A percentile compares a stretch with the other conserved stretches of the same genome.
These are phyloP conservation scores for Geodia barretti DNA, from an alignment of 37 sponge, comb jelly and placozoan species.

Conservation along the genomic window DNA sequence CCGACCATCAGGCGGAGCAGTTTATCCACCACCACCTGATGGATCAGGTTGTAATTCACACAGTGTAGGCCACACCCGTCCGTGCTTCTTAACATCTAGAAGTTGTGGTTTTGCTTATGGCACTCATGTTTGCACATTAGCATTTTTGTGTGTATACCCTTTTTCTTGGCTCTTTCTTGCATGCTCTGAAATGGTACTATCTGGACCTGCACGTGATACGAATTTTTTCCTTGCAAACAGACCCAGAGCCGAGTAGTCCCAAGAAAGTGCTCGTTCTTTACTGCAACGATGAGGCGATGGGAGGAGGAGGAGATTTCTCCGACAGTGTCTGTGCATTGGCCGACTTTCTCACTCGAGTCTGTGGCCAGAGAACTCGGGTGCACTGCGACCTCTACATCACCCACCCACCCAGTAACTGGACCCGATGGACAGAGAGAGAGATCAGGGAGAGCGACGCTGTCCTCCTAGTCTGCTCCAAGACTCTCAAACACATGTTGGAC, in stretches of 20 bases:
- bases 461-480: conserved; percentile 25
- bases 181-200: too few species aligned
- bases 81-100: too few species aligned
- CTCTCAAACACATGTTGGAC: background rate
- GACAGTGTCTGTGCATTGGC: conserved; percentile 17
- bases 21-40: too few species aligned
- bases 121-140: too few species aligned
- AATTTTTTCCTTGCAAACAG: too few species aligned
- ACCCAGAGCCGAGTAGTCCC: background rate
- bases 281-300: background rate
- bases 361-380: background rate
- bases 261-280: conserved; percentile 1
- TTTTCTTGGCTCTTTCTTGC: too few species aligned
- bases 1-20: too few species aligned
- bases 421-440: conserved; percentile 27
- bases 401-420: conserved; percentile 19
- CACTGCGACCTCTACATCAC: conserved; percentile 15
- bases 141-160: too few species aligned
- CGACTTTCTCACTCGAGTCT: conserved; percentile 2
- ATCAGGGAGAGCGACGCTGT: conserved; percentile 25
- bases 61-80: too few species aligned
- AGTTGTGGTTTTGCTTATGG: too few species aligned
- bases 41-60: too few species aligned
- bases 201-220: too few species aligned
- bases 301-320: conserved; percentile 17